Conservation (phyloP, 2,797 vertebrate species). For the Sebastes miniatus region DNA sequence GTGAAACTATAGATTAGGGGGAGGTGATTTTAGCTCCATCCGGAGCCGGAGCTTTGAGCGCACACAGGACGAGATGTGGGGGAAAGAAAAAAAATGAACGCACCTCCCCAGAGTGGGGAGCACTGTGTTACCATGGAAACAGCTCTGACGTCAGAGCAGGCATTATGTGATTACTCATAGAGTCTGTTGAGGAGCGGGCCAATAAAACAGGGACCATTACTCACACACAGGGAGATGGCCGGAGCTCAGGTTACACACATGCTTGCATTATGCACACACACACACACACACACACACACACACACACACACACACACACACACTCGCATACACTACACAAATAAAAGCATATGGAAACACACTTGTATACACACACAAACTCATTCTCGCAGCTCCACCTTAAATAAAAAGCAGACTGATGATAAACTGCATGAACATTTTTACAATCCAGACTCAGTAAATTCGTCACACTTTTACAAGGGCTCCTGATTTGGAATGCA, state of each 20-base stretch:
- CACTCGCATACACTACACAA: neutral
- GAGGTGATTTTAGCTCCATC: slow-evolving; percentile 65
- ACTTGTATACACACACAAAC: slow-evolving; percentile 11
- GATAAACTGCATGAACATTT: slow-evolving; percentile 42
- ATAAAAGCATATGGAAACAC: slow-evolving; percentile 44
- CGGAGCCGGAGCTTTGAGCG: slow-evolving; percentile 50
- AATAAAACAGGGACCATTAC: slow-evolving; percentile 82
- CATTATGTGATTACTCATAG: slow-evolving; percentile 86
- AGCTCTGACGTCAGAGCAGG: slow-evolving; percentile 80
- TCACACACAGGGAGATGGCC: slow-evolving; percentile 72
- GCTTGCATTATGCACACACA: slow-evolving; percentile 32
- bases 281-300: neutral
- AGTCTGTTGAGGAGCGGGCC: slow-evolving; percentile 80
- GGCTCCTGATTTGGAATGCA: slow-evolving; percentile 52
- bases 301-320: neutral
- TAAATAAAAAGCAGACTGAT: slow-evolving; percentile 33
- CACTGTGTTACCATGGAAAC: slow-evolving; percentile 78
- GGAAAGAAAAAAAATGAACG: slow-evolving; percentile 53
- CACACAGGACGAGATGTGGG: slow-evolving; percentile 66
- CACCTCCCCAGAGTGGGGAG: slow-evolving; percentile 77
- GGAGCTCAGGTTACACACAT: slow-evolving; percentile 74
- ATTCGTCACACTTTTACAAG: slow-evolving; percentile 52
- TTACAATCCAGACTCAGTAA: slow-evolving; percentile 59
- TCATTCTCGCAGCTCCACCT: slow-evolving; percentile 21
- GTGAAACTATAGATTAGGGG: slow-evolving; percentile 55